Evolutionary conservation across 2,113 vertebrate species (phyloP).

Genomic region (Condylura cristata): DNA sequence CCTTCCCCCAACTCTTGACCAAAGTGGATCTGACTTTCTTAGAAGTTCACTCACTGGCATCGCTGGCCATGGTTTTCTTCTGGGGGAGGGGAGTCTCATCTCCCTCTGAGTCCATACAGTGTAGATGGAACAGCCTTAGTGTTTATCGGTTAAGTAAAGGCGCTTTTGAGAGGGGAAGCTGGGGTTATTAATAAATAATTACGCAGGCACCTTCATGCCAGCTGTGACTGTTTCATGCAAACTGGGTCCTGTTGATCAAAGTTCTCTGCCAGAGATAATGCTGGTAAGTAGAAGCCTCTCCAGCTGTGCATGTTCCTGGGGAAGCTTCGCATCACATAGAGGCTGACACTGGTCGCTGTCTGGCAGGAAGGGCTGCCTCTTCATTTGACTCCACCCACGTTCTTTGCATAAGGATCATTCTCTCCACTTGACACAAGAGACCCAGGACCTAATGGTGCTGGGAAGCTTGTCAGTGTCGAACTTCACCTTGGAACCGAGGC

Average conservation of each 20-base stretch:
- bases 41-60: background rate
- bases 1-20: background rate
- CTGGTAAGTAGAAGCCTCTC: background rate
- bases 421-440: background rate
- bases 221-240: background rate
- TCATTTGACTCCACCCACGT: background rate
- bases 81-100: background rate
- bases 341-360: background rate
- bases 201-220: rapidly evolving
- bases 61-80: background rate
- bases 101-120: background rate
- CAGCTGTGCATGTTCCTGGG: background rate
- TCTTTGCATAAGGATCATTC: background rate
- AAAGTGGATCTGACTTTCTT: background rate
- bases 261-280: background rate
- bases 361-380: background rate
- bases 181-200: background rate
- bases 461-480: background rate
- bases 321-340: background rate
- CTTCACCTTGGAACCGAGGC: background rate
- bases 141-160: background rate
- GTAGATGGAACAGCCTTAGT: background rate
- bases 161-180: background rate
- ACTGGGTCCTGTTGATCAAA: background rate
- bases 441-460: background rate